These are phyloP conservation scores for Podarcis siculus DNA, from an alignment of 2,797 vertebrate species.

Conservation along the genomic window DNA sequence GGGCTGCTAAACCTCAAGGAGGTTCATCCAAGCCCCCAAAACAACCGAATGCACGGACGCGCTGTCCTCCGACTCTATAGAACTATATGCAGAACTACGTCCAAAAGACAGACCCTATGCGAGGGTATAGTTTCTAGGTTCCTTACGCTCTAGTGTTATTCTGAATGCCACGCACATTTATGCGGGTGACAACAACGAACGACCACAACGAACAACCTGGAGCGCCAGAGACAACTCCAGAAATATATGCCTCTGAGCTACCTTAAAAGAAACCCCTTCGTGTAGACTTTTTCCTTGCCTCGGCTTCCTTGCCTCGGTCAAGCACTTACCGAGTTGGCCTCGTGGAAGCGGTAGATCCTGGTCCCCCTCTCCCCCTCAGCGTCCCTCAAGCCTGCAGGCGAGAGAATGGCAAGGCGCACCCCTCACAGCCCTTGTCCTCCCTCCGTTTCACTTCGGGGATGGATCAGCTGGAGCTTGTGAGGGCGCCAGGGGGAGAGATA, in stretches of 20 bases:
- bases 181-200: no score
- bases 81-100: neutral
- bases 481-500: neutral
- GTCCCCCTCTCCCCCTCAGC: constrained; percentile 6
- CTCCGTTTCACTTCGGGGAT: neutral
- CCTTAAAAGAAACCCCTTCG: neutral
- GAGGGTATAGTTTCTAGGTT: neutral
- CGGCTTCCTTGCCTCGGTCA: neutral
- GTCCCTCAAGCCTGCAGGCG: constrained; percentile 2
- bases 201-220: accelerated
- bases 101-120: neutral
- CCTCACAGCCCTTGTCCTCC: constrained; percentile 3
- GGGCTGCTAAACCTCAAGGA: neutral
- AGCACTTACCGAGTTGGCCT: constrained; percentile 9
- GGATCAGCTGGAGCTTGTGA: neutral
- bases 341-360: neutral
- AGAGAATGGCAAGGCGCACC: constrained; percentile 18
- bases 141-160: neutral
- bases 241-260: no score
- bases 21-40: no score
- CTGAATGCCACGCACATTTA: neutral
- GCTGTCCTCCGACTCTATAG: neutral
- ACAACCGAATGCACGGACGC: neutral
- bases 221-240: no score
- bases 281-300: accelerated